Percentiles rank a stretch among this genome's conserved stretches.
These are phyloP conservation scores for Fopius arisanus DNA, from an alignment of 1,140 invertebrate genomes.

Conservation along the genomic window DNA sequence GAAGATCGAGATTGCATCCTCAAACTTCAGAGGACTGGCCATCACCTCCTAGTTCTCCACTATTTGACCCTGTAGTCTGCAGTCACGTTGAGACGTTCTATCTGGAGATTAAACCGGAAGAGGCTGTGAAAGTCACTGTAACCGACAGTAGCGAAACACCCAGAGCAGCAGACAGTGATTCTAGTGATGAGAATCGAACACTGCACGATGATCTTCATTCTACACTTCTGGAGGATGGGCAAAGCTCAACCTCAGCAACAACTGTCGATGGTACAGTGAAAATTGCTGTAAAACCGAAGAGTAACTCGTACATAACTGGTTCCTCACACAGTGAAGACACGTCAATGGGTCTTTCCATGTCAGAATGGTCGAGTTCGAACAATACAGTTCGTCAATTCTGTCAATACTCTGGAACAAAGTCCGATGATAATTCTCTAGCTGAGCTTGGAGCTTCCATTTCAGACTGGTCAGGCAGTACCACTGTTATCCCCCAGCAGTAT, in stretches of 20 bases:
- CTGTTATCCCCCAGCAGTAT: constrained; percentile 59
- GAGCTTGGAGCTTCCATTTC: constrained; percentile 68
- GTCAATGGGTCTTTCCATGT: constrained; percentile 81
- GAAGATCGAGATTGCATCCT: constrained; percentile 56
- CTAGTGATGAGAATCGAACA: constrained; percentile 66
- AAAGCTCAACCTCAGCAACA: constrained; percentile 62
- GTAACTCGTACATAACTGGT: constrained; percentile 74
- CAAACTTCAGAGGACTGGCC: constrained; percentile 80
- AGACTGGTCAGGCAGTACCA: constrained; percentile 68
- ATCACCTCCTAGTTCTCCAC: constrained; percentile 76
- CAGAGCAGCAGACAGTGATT: constrained; percentile 57
- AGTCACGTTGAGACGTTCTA: constrained; percentile 87
- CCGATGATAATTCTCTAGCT: constrained; percentile 67
- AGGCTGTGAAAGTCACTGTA: constrained; percentile 73
- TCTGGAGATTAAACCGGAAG: constrained; percentile 77
- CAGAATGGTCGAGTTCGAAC: constrained; percentile 84
- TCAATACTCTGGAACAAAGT: constrained; percentile 70
- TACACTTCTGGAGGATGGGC: constrained; percentile 56
- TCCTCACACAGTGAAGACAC: constrained; percentile 83
- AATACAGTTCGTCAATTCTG: constrained; percentile 80
- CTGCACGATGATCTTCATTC: constrained; percentile 61
- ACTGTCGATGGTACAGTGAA: constrained; percentile 81
- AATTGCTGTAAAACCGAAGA: constrained; percentile 76
- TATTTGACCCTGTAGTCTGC: constrained; percentile 72
- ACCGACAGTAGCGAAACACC: constrained; percentile 66